Base-by-base conservation (phyloP, 2,113 vertebrate species). In the Gallinago jamesoni region DNA sequence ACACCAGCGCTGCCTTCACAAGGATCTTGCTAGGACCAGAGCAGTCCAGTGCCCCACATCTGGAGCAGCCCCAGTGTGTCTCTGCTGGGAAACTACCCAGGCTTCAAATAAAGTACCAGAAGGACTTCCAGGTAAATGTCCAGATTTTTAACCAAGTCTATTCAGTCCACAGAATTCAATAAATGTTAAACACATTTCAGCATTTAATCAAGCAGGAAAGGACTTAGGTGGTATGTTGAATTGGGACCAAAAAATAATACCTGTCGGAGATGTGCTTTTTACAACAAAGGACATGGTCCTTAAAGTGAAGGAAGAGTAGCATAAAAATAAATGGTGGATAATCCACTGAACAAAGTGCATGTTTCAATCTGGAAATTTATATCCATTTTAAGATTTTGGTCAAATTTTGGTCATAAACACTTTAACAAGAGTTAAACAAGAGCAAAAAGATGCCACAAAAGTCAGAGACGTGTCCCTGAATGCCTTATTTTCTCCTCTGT, bases 1-100 rank as follows among this genome's bases (percentile, higher is more conserved):
- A 48, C 52, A 70, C 31, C 43, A 52, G 57, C 2, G 0, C 35
- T 14, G 3, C 5, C 37, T 41, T 63, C 3, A 3, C 2, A 1
- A 53, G n/a, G 27, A 48, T 74, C 81, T 89, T 81, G 14, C 1
- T 2, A 93, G 59, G 50, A 88, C 13, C 3, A 4, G 39, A 57
- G 62, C 3, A 4, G 56, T 41, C 22, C 56, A 39, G 6, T 20
- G 10, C 4, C 37, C 48, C 50, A 20, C 2, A 3, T 6, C 25
- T 62, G 37, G 13, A 90, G 37, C 55, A 86, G 47, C 47, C 55
- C 69, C 9, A 56, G 37, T 2, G 12, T 11, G 28, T 57, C 50
- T 80, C 50, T 80, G 31, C n/a, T 2, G 2, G 41, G 60, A 86
- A 89, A 74, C 6, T 50, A 59, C 74, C 64, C 24, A 37, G 1